Evolutionary conservation across 2,888 invertebrate genomes (phyloP).

Genomic region (Teinopalpus imperialis): DNA sequence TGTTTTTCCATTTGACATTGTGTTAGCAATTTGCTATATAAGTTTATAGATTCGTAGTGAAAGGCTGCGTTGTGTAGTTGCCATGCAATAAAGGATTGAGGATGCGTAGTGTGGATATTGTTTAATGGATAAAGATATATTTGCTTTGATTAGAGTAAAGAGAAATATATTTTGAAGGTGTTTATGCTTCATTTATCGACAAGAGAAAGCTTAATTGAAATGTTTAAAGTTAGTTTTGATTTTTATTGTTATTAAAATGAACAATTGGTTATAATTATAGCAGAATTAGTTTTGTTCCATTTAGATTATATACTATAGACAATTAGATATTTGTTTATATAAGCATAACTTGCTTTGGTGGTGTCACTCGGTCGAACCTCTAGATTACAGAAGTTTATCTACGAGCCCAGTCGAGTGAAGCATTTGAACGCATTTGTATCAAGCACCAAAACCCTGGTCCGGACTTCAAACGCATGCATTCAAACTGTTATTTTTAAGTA

Average conservation of each 20-base stretch:
- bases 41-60: constrained; percentile 12
- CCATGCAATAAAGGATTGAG: neutral
- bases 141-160: too few species aligned
- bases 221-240: too few species aligned
- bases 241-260: too few species aligned
- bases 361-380: constrained; percentile 19
- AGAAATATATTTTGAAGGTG: too few species aligned
- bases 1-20: constrained; percentile 6
- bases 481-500: constrained; percentile 75
- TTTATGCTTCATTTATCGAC: too few species aligned
- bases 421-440: constrained; percentile 63
- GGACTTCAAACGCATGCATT: constrained; percentile 43
- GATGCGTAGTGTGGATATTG: neutral
- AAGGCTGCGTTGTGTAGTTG: constrained; percentile 5
- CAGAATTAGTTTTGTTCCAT: constrained; percentile 3
- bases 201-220: too few species aligned
- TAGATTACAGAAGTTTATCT: neutral
- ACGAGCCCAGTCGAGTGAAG: constrained; percentile 29
- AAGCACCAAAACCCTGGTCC: constrained; percentile 14
- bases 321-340: constrained; percentile 10
- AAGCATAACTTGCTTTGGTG: neutral
- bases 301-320: too few species aligned
- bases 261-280: constrained; percentile 1
- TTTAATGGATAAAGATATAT: too few species aligned
- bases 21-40: constrained; percentile 17